phyloP scores from a whole-genome alignment of 2,888 invertebrate genomes.

The Philonicus albiceps region DNA sequence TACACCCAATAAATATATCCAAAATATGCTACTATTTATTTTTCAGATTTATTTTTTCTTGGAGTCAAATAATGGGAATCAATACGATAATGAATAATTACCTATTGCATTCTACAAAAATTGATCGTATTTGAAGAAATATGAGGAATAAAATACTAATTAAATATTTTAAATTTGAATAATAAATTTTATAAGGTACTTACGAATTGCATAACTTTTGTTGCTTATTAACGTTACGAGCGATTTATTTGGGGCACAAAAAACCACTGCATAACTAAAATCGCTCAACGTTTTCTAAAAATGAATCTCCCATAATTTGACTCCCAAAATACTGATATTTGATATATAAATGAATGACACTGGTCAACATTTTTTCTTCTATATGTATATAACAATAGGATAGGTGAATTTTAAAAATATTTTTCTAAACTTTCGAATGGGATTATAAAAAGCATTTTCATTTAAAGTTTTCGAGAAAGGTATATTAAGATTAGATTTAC shows the following conservation, averaged over 20 bases:
- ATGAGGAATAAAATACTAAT: not conserved
- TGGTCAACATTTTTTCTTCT: not conserved
- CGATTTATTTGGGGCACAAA: not conserved
- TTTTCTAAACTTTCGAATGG: not conserved
- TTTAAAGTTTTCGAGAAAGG: not conserved
- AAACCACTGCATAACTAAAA: not conserved
- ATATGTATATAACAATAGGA: not conserved
- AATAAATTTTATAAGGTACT: not conserved
- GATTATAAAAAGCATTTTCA: not conserved
- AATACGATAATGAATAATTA: not conserved
- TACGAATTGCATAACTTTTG: too few species aligned
- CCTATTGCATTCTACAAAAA: too few species aligned
- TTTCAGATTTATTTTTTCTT: not conserved
- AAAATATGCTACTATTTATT: not conserved
- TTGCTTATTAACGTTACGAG: too few species aligned
- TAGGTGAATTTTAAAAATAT: not conserved
- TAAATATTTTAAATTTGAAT: not conserved
- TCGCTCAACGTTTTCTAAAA: not conserved
- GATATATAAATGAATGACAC: not conserved
- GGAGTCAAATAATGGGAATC: not conserved
- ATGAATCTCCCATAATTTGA: not conserved
- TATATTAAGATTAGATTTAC: not conserved
- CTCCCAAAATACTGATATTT: not conserved
- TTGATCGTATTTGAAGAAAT: not conserved
- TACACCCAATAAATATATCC: not conserved